Percentiles rank a stretch among this genome's conserved stretches.
phyloP scores from a whole-genome alignment of 2,113 vertebrate genomes.

The Gasterosteus nipponicus region DNA sequence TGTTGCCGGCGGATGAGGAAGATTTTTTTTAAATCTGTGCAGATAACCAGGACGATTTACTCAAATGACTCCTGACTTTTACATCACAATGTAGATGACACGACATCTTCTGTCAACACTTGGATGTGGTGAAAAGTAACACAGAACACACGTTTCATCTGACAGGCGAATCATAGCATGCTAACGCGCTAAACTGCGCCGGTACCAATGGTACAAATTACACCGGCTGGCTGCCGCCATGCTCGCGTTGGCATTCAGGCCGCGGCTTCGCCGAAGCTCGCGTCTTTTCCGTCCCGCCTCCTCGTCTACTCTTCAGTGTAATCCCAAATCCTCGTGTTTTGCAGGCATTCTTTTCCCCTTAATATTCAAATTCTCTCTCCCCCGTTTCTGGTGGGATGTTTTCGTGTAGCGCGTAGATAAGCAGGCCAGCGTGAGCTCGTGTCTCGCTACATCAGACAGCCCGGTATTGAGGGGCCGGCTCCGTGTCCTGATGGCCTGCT shows the following conservation, averaged over 20 bases:
- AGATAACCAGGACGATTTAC: background rate
- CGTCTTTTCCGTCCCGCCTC: background rate
- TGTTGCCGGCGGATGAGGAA: background rate
- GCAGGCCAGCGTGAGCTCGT: slow-evolving; percentile 48
- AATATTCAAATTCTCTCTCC: slow-evolving; percentile 34
- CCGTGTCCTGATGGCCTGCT: slow-evolving; percentile 55
- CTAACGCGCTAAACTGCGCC: background rate
- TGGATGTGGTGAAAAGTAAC: background rate
- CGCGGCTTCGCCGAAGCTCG: background rate
- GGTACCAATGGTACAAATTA: background rate
- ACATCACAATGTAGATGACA: too few species aligned
- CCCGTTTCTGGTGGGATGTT: slow-evolving; percentile 38
- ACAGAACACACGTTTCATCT: background rate
- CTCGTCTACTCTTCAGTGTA: background rate
- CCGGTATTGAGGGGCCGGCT: slow-evolving; percentile 52
- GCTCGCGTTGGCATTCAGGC: background rate
- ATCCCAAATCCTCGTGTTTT: slow-evolving; percentile 24
- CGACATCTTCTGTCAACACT: background rate
- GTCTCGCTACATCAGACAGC: slow-evolving; percentile 63
- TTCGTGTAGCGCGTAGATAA: slow-evolving; percentile 61
- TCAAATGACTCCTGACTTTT: background rate
- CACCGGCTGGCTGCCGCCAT: background rate
- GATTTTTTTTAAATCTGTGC: too few species aligned
- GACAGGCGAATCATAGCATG: background rate
- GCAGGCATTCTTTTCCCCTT: slow-evolving; percentile 60